Percentiles rank a stretch among this genome's conserved stretches.
phyloP scores from a whole-genome alignment of 2,113 vertebrate species.

The Odocoileus virginianus region DNA sequence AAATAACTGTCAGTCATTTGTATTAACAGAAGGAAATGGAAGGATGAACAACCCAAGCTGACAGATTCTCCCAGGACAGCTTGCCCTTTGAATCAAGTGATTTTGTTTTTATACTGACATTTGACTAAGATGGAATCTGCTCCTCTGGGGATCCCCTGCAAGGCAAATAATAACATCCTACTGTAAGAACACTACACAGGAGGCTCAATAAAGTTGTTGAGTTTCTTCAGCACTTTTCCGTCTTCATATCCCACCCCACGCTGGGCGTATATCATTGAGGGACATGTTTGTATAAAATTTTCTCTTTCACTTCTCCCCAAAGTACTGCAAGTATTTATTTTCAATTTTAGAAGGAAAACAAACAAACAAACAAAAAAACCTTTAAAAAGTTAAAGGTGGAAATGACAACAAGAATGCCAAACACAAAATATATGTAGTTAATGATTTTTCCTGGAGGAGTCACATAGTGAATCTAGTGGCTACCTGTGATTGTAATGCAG shows the following conservation, averaged over 20 bases:
- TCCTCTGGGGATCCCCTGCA: neutral
- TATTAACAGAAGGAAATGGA: neutral
- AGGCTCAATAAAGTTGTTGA: slow-evolving; percentile 18
- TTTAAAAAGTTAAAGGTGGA: neutral
- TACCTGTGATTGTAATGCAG: neutral
- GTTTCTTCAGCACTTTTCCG: neutral
- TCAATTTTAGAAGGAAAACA: neutral
- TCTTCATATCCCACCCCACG: neutral
- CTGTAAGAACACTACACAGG: neutral
- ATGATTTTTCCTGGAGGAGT: slow-evolving; percentile 33
- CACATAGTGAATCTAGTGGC: neutral
- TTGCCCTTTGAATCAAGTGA: neutral
- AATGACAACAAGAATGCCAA: slow-evolving; percentile 37
- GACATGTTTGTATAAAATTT: neutral
- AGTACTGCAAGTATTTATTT: slow-evolving; percentile 19
- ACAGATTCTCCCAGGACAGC: neutral
- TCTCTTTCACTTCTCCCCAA: neutral
- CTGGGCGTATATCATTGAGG: neutral
- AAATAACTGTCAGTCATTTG: neutral
- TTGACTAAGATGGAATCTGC: neutral
- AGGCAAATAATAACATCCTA: slow-evolving; percentile 15
- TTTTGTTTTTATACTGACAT: neutral
- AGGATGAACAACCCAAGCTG: neutral
- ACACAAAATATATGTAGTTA: neutral
- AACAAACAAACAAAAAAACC: neutral